Evolutionary conservation across 2,797 vertebrate species (phyloP), one percentile per base, ranked within the genome.

Genomic region (Nyctibius grandis): DNA sequence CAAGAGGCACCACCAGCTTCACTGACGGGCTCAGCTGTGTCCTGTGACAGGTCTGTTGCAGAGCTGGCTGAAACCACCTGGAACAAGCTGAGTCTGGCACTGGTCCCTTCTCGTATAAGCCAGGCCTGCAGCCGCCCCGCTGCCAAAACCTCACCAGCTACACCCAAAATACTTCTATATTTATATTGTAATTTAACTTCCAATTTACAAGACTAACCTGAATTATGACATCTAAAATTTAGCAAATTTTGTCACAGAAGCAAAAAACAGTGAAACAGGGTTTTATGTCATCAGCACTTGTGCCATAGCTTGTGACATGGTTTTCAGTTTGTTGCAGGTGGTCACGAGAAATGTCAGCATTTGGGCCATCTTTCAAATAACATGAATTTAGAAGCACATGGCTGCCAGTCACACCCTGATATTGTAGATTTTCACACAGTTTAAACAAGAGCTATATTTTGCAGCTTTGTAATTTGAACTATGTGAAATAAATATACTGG

Each of bases 361-460:
- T 78, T 0, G 0, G 50, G 29, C 12, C n/a, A 5, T n/a, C 82
- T 82, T 95, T 88, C 47, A 90, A 70, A 65, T 29, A 76, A 61
- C 10, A 63, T 9, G 12, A 68, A 69, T 81, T 84, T 77, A 92
- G 56, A 94, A 82, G 42, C 38, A 83, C 31, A 26, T 40, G 65
- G 74, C 26, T 90, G 29, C 33, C 21, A 78, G n/a, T 57, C 74
- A 79, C 81, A 81, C 50, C 51, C 73, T 59, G 40, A 70, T 29
- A 69, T 38, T 54, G 70, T 9, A 90, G 69, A 67, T 57, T 82
- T 91, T 64, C 53, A 69, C 0, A 9, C 38, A 90, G 51, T 89
- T 74, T 89, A 91, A 94, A 88, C 11, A 89, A 88, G 22, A 81
- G 65, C 87, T 85, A 53, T 76, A 83, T 89, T 64, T 93, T 89